phyloP scores from a whole-genome alignment of 2,888 invertebrate genomes.

The Apodemia duryi region DNA sequence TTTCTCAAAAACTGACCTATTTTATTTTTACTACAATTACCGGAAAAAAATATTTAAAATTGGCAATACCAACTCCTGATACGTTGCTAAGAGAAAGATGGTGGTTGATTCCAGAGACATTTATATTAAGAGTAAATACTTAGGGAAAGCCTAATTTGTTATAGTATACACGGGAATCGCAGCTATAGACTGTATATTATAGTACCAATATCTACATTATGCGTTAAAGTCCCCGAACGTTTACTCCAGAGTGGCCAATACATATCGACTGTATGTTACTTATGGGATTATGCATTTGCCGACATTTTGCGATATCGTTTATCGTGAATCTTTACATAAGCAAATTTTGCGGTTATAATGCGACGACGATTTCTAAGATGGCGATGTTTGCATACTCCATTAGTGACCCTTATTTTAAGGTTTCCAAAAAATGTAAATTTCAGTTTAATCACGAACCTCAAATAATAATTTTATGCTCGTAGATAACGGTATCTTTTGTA shows the following conservation, averaged over 20 bases:
- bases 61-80: not conserved
- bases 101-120: not conserved
- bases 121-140: too few relatives aligned
- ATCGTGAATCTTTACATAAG: not conserved
- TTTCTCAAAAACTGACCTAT: not conserved
- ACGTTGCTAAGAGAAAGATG: not conserved
- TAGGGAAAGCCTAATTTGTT: not conserved
- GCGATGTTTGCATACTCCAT: not conserved
- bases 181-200: not conserved
- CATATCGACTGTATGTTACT: not conserved
- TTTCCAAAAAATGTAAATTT: constrained; percentile 7
- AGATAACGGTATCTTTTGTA: not conserved
- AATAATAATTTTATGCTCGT: too few relatives aligned
- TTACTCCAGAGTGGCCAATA: not conserved
- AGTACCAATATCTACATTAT: not conserved
- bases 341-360: not conserved
- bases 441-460: not conserved
- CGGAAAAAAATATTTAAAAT: not conserved
- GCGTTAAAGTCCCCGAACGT: not conserved
- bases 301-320: not conserved
- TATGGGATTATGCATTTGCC: not conserved
- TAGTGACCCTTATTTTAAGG: not conserved
- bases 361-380: not conserved
- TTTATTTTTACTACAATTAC: not conserved
- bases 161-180: not conserved